A percentile compares a stretch with the other conserved stretches of the same genome.
Conservation (phyloP, 2,888 invertebrate genomes). For the Podabrus alpinus region DNA sequence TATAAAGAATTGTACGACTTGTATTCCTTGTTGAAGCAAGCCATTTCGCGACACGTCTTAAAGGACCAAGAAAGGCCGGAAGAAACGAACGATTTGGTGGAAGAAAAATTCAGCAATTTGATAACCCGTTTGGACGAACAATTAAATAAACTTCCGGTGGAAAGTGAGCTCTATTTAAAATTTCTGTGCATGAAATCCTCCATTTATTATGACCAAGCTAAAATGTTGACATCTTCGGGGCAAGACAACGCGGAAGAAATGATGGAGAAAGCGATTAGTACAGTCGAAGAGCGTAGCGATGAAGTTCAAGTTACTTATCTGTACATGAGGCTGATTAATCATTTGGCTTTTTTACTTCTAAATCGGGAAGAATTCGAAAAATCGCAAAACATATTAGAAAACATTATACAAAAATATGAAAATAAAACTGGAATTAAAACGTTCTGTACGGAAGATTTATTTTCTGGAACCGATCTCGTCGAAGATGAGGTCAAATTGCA, state of each 20-base stretch:
- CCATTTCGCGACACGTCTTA: neutral
- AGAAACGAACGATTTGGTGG: neutral
- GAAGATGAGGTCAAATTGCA: slow-evolving; percentile 58
- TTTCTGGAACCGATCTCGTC: slow-evolving; percentile 50
- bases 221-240: slow-evolving; percentile 44
- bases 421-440: slow-evolving; percentile 30
- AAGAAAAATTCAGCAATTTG: slow-evolving; percentile 25
- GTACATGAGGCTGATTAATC: slow-evolving; percentile 62
- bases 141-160: slow-evolving; percentile 15
- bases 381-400: slow-evolving; percentile 59
- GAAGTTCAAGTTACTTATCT: slow-evolving; percentile 55
- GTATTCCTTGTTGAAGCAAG: neutral
- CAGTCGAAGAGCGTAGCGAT: slow-evolving; percentile 39
- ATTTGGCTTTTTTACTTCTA: slow-evolving; percentile 61
- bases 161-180: slow-evolving; percentile 38
- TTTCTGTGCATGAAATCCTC: slow-evolving; percentile 49
- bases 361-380: slow-evolving; percentile 58
- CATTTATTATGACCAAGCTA: slow-evolving; percentile 51
- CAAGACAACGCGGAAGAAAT: slow-evolving; percentile 39
- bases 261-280: slow-evolving; percentile 44
- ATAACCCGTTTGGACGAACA: slow-evolving; percentile 33
- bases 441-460: slow-evolving; percentile 60
- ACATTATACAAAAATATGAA: slow-evolving; percentile 41
- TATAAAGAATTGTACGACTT: neutral
- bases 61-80: neutral